Conservation (phyloP, 2,888 invertebrate species). For the Scaptomyza cyrtandrae region DNA sequence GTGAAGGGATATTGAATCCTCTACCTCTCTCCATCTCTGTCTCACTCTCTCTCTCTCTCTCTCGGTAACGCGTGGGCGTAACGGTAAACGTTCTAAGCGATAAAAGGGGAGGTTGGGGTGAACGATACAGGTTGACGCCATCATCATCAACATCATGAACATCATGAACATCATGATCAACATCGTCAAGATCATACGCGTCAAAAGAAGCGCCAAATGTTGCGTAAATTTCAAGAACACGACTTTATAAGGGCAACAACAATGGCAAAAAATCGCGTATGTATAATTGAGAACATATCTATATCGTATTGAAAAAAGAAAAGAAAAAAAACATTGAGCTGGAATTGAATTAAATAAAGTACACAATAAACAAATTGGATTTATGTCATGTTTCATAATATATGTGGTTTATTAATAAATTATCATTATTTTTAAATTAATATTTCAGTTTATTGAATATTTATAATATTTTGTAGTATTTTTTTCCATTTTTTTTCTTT, state of each 20-base stretch:
- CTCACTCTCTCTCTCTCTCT: no score
- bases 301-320: no score
- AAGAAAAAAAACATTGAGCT: no score
- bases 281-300: not conserved
- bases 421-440: conserved; percentile 76
- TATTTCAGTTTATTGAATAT: conserved; percentile 77
- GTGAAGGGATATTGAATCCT: not conserved
- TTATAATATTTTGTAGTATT: conserved; percentile 68
- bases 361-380: conserved; percentile 6
- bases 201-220: conserved; percentile 76
- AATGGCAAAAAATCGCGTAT: conserved; percentile 15
- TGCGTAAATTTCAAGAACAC: conserved; percentile 77
- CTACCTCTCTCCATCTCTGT: not conserved
- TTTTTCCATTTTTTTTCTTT: conserved; percentile 37
- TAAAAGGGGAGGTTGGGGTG: not conserved
- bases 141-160: conserved; percentile 26
- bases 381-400: conserved; percentile 79
- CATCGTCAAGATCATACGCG: conserved; percentile 70
- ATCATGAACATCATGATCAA: not conserved
- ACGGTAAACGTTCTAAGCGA: conserved; percentile 9
- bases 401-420: conserved; percentile 79
- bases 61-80: conserved; percentile 48
- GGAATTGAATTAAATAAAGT: not conserved
- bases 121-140: conserved; percentile 71
- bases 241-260: conserved; percentile 49